phyloP scores from a whole-genome alignment of 2,113 vertebrate genomes.

The Psilopogon haemacephalus region DNA sequence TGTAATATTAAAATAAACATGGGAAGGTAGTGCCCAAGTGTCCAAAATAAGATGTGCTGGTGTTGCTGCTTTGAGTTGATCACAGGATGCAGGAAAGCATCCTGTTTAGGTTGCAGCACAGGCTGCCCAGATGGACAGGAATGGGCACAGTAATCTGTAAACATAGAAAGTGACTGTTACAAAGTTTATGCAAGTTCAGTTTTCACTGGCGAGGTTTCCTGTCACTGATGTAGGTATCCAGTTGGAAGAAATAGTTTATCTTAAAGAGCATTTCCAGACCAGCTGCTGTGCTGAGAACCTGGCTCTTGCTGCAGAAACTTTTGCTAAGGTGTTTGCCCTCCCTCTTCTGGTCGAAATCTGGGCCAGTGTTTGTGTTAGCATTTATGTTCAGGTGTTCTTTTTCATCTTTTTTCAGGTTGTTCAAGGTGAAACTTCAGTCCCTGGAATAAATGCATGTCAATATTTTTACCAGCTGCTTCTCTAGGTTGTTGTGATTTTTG shows the following conservation, averaged over 20 bases:
- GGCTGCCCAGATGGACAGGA: neutral
- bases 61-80: neutral
- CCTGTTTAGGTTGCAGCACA: neutral
- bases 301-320: neutral
- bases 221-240: neutral
- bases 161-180: no score
- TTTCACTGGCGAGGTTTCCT: neutral
- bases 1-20: neutral
- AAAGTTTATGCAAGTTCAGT: neutral
- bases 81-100: neutral
- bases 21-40: neutral
- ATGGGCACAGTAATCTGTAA: fast-evolving
- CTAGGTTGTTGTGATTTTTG: neutral
- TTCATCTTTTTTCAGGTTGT: neutral
- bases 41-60: neutral
- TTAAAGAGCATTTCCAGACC: neutral
- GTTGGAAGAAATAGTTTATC: neutral
- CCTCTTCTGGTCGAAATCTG: neutral
- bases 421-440: neutral
- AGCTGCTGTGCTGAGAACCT: neutral
- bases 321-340: neutral
- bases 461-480: neutral
- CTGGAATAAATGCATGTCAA: neutral
- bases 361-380: neutral
- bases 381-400: neutral